A percentile compares a stretch with the other conserved stretches of the same genome.
Evolutionary conservation across 2,113 vertebrate species (phyloP).

Genomic region (Ophthalmolycus amberensis): DNA sequence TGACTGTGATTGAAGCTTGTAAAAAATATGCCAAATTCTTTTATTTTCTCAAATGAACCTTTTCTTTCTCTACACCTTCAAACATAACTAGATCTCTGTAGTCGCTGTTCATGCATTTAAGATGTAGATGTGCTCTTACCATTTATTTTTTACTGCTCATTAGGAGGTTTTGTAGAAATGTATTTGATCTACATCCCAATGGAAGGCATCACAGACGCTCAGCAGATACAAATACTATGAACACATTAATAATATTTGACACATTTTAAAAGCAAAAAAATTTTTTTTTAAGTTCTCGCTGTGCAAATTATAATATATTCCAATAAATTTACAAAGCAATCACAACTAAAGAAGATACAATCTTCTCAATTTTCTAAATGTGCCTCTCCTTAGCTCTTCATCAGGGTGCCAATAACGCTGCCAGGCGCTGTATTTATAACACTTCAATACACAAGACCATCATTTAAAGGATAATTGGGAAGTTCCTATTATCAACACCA

Average conservation of each 20-base stretch:
- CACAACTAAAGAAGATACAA: slow-evolving; percentile 10
- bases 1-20: not conserved
- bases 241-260: slow-evolving; percentile 2
- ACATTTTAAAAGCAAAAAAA: not conserved
- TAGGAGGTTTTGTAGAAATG: slow-evolving; percentile 1
- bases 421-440: slow-evolving; percentile 39
- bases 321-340: slow-evolving; percentile 30
- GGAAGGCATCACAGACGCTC: not conserved
- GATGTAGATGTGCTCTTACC: not conserved
- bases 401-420: slow-evolving; percentile 43
- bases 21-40: not conserved
- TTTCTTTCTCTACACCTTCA: not conserved
- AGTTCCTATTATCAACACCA: slow-evolving; percentile 66
- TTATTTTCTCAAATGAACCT: not conserved
- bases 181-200: not conserved
- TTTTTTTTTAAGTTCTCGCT: not conserved
- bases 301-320: slow-evolving; percentile 23
- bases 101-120: not conserved
- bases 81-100: not conserved
- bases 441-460: slow-evolving; percentile 49
- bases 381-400: slow-evolving; percentile 28
- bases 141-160: not conserved
- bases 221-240: not conserved
- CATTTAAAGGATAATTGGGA: slow-evolving; percentile 69
- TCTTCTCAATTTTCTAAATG: slow-evolving; percentile 32